Base-by-base conservation (phyloP, 2,113 vertebrate genomes). In the Ariopsis seemanni region DNA sequence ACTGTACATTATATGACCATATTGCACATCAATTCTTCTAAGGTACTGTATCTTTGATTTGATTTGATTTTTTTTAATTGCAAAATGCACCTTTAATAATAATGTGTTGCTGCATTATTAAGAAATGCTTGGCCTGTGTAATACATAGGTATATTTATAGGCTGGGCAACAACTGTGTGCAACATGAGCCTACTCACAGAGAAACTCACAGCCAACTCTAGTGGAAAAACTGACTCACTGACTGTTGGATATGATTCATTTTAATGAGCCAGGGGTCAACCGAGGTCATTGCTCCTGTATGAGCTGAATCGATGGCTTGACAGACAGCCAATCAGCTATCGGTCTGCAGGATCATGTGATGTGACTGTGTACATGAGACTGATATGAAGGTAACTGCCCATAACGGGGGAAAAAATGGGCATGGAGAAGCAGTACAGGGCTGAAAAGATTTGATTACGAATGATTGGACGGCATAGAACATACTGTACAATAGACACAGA, bases 231-330 rank as follows among this genome's bases (percentile, higher is more conserved):
- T 62, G 18, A 82, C 79, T 82, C 79, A 62, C 79, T 60, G 77
- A 72, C 89, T 82, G 67, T 53, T 75, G 75, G 63, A 86, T 63
- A 34, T 62, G 25, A 30, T 84, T 62, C 58, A n/a, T 79, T 88
- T 71, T 80, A 88, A 88, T 88, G 15, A 85, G 84, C 65, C 30
- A 78, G 74, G 83, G 89, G 84, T 88, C 84, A 86, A 63, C 79
- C 30, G 34, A 62, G 86, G 52, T 88, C 75, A 27, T 42, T 62
- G 14, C 10, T 60, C 6, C 63, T 50, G 69, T 17, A 69, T 10
- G 58, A 86, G 25, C 80, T 34, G n/a, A 83, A 88, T 90, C 80
- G 80, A 84, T 82, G 81, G 88, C 42, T 52, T 69, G 42, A 77
- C 57, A n/a, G 52, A 80, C n/a, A 69, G 17, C 75, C 62, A 5